A percentile compares a stretch with the other conserved stretches of the same genome.
Conservation (phyloP, 2,113 vertebrate genomes). For the Microcebus jonahi region DNA sequence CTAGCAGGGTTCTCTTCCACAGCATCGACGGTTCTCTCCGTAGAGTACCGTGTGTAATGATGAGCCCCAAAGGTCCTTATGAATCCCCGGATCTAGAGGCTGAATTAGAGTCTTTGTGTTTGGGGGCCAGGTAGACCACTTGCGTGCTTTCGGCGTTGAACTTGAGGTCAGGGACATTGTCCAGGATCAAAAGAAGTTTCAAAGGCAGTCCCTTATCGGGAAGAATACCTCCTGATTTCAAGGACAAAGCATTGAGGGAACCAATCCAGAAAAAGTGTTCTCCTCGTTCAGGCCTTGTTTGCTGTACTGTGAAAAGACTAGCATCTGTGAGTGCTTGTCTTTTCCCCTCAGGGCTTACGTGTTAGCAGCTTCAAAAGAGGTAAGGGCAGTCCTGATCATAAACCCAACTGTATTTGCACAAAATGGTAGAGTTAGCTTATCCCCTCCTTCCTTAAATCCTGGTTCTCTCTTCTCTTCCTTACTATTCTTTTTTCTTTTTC, state of each 20-base stretch:
- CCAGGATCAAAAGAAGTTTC: neutral
- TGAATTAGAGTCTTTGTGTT: neutral
- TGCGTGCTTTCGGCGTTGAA: neutral
- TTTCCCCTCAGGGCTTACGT: neutral
- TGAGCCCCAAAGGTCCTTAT: neutral
- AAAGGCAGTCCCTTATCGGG: neutral
- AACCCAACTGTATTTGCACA: neutral
- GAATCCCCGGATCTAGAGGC: neutral
- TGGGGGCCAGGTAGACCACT: neutral
- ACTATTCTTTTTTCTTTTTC: neutral
- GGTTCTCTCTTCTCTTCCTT: neutral
- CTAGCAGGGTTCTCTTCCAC: neutral
- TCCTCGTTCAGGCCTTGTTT: neutral
- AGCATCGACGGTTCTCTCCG: neutral
- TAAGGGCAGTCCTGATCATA: neutral
- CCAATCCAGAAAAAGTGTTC: neutral
- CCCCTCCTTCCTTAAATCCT: neutral
- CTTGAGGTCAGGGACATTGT: neutral
- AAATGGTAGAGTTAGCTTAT: neutral
- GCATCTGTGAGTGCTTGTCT: neutral
- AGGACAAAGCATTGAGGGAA: neutral
- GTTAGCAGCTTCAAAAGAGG: neutral
- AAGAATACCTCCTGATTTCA: neutral
- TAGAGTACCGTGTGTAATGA: neutral
- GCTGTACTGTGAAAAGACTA: neutral